Percentiles rank a stretch among this genome's conserved stretches.
phyloP scores from a whole-genome alignment of 2,888 invertebrate species.

The Tyria jacobaeae region DNA sequence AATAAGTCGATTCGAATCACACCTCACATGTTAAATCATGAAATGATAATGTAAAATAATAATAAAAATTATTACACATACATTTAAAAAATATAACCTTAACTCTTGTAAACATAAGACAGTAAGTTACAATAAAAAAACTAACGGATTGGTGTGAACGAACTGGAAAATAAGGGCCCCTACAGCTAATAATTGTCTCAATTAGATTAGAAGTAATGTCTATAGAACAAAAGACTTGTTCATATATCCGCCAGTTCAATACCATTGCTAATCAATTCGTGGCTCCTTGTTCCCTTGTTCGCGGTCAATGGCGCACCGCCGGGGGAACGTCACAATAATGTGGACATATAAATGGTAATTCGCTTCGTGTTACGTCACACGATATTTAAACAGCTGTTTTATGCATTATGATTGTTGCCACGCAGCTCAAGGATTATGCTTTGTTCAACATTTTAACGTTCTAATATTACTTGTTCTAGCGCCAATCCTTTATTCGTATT shows the following conservation, averaged over 20 bases:
- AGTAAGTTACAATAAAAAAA: no score
- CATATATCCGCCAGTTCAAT: not conserved
- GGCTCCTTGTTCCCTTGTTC: not conserved
- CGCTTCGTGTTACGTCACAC: constrained; percentile 32
- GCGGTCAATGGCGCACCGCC: not conserved
- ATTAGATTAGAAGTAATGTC: not conserved
- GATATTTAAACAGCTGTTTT: constrained; percentile 40
- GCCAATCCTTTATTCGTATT: no score
- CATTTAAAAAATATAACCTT: no score
- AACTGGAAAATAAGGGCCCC: no score
- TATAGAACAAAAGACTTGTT: not conserved
- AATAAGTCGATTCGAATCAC: no score
- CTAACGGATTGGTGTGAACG: no score
- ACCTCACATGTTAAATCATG: no score
- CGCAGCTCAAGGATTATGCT: constrained; percentile 21
- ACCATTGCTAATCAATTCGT: not conserved
- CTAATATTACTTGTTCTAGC: not conserved
- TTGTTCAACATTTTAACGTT: constrained; percentile 19
- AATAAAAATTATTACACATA: no score
- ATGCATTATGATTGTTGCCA: constrained; percentile 26
- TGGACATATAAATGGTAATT: not conserved
- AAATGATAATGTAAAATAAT: no score
- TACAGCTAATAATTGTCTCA: not conserved
- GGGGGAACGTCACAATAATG: constrained; percentile 5
- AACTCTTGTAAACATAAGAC: no score